Base-by-base conservation (phyloP, 53 echinoderm and acorn worm genomes). In the Henricia sp. region DNA sequence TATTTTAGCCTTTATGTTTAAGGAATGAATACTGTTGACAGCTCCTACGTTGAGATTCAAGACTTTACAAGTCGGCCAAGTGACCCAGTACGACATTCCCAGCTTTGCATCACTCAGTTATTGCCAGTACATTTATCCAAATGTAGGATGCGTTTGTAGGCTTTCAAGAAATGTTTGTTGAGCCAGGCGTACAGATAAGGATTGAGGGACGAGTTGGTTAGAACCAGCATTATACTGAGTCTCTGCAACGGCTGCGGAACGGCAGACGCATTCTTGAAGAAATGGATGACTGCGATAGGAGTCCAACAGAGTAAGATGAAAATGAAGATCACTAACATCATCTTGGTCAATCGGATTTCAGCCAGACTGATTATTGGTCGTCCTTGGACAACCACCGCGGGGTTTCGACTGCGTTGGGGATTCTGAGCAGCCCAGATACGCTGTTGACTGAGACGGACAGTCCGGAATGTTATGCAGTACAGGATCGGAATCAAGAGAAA, bases 111-210 rank as follows among this genome's bases (percentile, higher is more conserved):
- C n/a, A n/a, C n/a, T n/a, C n/a, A n/a, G n/a, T n/a, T n/a, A n/a
- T n/a, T n/a, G n/a, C n/a, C n/a, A n/a, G n/a, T n/a, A n/a, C n/a
- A n/a, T n/a, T n/a, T 6, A 27, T 27, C 9, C 6, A 67, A 85
- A 40, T 33, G 59, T 6, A 91, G 21, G 21, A 87, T 68, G 6
- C 26, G 25, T 54, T 83, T 67, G 46, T 91, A 91, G 10, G 87
- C 91, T 0, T 50, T 33, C 19, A 83, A 28, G 58, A 87, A 91
- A 52, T 91, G 82, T 35, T 34, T 83, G 56, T 91, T 91, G 62
- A 91, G 55, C 91, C 91, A 87, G 2, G 83, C 91, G 68, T 94
- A 94, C 21, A 94, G 85, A 71, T 83, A 94, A 0, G 94, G 89
- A 75, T 93, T 93, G 0, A 93, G 23, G 6, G 91, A 78, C 14